Percentiles rank a stretch among this genome's conserved stretches.
These are phyloP conservation scores for Microtus oregoni DNA, from an alignment of 2,113 vertebrate genomes.

Conservation along the genomic window DNA sequence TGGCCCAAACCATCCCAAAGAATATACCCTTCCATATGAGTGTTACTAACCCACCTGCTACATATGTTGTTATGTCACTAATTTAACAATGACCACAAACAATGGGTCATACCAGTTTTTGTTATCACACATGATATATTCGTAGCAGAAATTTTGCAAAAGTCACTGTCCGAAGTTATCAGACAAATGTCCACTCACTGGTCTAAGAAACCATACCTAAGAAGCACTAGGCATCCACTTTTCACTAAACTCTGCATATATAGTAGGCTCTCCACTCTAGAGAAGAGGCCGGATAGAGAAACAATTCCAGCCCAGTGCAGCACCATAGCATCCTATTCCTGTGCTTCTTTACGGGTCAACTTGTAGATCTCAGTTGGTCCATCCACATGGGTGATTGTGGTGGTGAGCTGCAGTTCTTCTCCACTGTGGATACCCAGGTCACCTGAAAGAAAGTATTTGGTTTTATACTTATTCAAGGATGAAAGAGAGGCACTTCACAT, in stretches of 20 bases:
- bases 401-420: conserved; percentile 97
- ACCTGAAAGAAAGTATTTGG: conserved; percentile 80
- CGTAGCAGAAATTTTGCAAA: conserved; percentile 67
- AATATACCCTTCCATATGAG: conserved; percentile 46
- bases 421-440: conserved; percentile 91
- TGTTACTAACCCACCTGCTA: conserved; percentile 67
- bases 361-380: conserved; percentile 97
- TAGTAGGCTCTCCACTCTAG: neutral
- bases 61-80: conserved; percentile 64
- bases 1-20: conserved; percentile 61
- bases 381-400: conserved; percentile 96
- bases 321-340: conserved; percentile 87
- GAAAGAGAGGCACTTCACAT: neutral
- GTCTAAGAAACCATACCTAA: conserved; percentile 60
- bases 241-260: neutral
- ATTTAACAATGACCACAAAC: conserved; percentile 61
- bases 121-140: conserved; percentile 31
- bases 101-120: conserved; percentile 53
- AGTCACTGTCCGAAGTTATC: conserved; percentile 76
- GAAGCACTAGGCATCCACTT: neutral
- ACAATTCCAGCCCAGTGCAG: conserved; percentile 37
- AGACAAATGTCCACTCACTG: conserved; percentile 67
- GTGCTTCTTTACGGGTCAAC: conserved; percentile 95
- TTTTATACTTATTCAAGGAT: neutral
- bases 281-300: neutral